Percentiles rank a stretch among this genome's conserved stretches.
Conservation (phyloP, 2,888 invertebrate species). For the Ceramica pisi region DNA sequence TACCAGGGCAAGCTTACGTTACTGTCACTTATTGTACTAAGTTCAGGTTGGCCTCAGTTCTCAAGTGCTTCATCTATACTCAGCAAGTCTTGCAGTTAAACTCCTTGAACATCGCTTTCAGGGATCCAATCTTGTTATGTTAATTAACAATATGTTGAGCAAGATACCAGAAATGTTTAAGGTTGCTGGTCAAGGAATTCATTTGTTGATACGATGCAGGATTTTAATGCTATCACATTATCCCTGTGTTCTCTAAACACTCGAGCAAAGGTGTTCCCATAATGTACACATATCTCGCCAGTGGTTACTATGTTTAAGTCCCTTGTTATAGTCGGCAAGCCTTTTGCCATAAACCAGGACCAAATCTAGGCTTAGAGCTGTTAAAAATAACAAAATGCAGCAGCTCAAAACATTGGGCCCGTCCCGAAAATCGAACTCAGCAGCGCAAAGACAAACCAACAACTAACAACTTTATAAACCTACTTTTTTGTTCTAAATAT, state of each 20-base stretch:
- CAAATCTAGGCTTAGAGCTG: neutral
- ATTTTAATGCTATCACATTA: neutral
- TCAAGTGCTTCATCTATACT: slow-evolving; percentile 25
- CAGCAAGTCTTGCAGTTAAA: slow-evolving; percentile 15
- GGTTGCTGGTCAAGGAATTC: neutral
- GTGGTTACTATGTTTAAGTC: too few species aligned
- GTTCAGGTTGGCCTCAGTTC: slow-evolving; percentile 25
- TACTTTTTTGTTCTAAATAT: neutral
- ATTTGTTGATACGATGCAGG: neutral
- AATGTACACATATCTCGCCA: too few species aligned
- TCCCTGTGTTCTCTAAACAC: too few species aligned
- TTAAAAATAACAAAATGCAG: neutral
- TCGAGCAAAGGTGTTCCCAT: too few species aligned
- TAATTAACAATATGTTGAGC: slow-evolving; percentile 3
- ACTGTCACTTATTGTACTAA: slow-evolving; percentile 2
- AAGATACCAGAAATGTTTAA: neutral
- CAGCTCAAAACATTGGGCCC: neutral
- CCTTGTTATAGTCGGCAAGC: neutral
- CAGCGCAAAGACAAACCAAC: neutral
- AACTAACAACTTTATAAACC: neutral
- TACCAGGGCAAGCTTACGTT: neutral
- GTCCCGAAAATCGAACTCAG: neutral
- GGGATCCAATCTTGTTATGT: slow-evolving; percentile 13
- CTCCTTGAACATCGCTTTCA: slow-evolving; percentile 19
- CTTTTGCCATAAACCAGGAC: neutral